Evolutionary conservation across 2,113 vertebrate species (phyloP).

Genomic region (Nansenia antarctica): DNA sequence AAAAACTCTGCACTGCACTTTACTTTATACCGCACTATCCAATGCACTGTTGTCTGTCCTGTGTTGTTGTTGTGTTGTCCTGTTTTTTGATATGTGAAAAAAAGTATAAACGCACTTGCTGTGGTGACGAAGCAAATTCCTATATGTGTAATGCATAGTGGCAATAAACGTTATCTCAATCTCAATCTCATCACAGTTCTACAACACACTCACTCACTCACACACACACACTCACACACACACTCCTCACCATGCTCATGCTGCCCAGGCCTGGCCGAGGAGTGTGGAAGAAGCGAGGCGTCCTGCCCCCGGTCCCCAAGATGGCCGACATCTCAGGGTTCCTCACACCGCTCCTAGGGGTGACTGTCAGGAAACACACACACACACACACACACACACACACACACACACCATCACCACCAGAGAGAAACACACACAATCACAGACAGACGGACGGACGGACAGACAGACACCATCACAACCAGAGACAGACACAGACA

Average conservation of each 20-base stretch:
- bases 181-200: constrained; percentile 2
- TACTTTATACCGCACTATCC: no score
- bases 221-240: neutral
- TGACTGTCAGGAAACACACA: constrained; percentile 58
- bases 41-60: no score
- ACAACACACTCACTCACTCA: constrained; percentile 62
- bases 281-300: constrained; percentile 69
- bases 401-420: no score
- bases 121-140: no score
- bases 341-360: constrained; percentile 68
- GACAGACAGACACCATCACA: neutral
- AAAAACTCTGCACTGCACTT: no score
- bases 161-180: no score
- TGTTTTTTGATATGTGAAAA: no score
- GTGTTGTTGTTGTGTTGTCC: no score
- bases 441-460: neutral
- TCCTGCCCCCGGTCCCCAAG: constrained; percentile 71
- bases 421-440: neutral
- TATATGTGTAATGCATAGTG: no score
- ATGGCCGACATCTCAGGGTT: constrained; percentile 77
- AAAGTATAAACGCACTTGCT: no score
- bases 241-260: constrained; percentile 75
- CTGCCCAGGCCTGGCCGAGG: constrained; percentile 65
- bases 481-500: neutral
- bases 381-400: no score